Percentiles rank a stretch among this genome's conserved stretches.
Conservation (phyloP, 1,140 invertebrate species). For the Drosophila ananassae region DNA sequence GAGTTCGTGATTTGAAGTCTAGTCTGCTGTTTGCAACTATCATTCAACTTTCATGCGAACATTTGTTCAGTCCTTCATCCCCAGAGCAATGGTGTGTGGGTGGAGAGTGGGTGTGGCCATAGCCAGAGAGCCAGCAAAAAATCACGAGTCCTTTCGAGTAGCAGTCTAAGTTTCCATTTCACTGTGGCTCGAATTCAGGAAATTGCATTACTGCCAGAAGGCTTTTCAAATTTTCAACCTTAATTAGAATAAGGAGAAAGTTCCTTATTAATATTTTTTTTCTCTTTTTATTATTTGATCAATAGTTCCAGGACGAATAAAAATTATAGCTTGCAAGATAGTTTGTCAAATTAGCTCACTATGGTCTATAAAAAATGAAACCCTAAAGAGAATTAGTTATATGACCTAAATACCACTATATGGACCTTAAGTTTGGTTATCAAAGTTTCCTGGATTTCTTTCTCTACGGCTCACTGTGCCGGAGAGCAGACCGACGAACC, state of each 20-base stretch:
- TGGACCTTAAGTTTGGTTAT: neutral
- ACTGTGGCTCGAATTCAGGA: conserved; percentile 24
- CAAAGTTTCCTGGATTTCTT: neutral
- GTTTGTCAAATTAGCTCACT: too few relatives aligned
- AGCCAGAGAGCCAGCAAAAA: conserved; percentile 5
- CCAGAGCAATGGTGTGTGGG: neutral
- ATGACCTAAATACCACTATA: too few relatives aligned
- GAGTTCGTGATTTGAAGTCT: conserved; percentile 59
- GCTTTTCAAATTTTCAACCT: neutral
- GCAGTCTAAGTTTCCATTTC: neutral
- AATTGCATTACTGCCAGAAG: neutral
- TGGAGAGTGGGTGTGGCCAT: conserved; percentile 9
- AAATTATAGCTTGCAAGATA: too few relatives aligned
- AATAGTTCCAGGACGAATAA: neutral
- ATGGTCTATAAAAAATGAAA: too few relatives aligned
- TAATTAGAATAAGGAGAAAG: conserved; percentile 2
- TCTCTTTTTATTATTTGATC: neutral
- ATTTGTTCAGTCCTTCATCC: conserved; percentile 28
- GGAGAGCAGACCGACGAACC: conserved; percentile 43
- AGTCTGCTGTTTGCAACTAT: conserved; percentile 51
- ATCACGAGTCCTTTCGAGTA: neutral
- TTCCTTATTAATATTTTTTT: too few relatives aligned
- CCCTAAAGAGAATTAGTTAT: too few relatives aligned
- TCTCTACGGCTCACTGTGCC: conserved; percentile 6
- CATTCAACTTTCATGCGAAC: conserved; percentile 72